Conservation (phyloP, 1,140 invertebrate genomes). For the Lordiphosa mommai region DNA sequence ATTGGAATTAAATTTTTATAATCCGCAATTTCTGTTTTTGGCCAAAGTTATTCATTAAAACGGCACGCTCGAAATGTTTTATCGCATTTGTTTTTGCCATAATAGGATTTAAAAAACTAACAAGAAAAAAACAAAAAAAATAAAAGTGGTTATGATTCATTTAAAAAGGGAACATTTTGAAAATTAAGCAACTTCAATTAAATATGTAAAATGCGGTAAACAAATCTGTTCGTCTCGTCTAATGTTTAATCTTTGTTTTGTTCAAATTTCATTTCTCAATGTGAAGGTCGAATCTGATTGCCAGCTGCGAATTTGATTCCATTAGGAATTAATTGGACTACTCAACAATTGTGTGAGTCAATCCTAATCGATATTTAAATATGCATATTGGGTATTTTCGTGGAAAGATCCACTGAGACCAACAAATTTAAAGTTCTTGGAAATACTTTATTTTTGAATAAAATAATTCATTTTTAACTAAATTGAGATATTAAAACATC, state of each 20-base stretch:
- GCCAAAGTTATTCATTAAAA: not conserved
- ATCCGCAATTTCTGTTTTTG: slow-evolving; percentile 21
- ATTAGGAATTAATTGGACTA: slow-evolving; percentile 5
- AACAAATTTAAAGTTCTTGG: no score
- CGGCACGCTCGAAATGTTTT: slow-evolving; percentile 4
- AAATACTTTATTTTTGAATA: no score
- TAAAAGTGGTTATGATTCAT: slow-evolving; percentile 19
- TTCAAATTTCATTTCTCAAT: slow-evolving; percentile 63
- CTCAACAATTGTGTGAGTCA: not conserved
- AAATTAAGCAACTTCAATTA: not conserved
- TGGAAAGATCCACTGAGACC: no score
- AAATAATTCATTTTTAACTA: no score
- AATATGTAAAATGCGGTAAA: not conserved
- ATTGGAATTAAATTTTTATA: slow-evolving; percentile 48
- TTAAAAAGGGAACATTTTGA: not conserved
- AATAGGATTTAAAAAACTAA: slow-evolving; percentile 30
- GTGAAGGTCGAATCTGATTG: slow-evolving; percentile 58
- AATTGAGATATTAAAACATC: no score
- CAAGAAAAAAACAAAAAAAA: slow-evolving; percentile 5
- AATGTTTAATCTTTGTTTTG: slow-evolving; percentile 44
- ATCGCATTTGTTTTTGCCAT: slow-evolving; percentile 11
- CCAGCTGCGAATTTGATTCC: slow-evolving; percentile 2
- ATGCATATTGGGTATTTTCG: no score
- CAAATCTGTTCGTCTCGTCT: slow-evolving; percentile 37
- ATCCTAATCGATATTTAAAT: not conserved